These are phyloP conservation scores for Tetragonula clypearis DNA, from an alignment of 1,140 invertebrate genomes.

Conservation along the genomic window DNA sequence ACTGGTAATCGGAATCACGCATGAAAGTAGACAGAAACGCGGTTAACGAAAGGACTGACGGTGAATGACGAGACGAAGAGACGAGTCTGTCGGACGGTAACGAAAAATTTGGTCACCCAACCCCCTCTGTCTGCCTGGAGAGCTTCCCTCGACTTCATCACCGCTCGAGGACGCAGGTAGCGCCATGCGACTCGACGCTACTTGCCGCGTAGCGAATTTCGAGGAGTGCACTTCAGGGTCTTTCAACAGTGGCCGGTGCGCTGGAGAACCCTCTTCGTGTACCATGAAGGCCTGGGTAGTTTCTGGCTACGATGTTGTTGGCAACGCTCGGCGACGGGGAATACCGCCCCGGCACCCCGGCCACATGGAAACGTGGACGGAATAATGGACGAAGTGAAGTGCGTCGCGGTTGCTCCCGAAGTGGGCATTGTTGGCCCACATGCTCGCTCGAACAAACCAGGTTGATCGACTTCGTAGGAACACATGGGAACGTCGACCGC, in stretches of 20 bases:
- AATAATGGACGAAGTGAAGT: constrained; percentile 78
- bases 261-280: constrained; percentile 69
- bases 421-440: constrained; percentile 80
- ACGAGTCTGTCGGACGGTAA: constrained; percentile 1
- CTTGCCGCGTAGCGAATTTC: constrained; percentile 71
- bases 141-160: constrained; percentile 55
- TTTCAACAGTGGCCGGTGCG: constrained; percentile 64
- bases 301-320: constrained; percentile 58
- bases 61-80: not conserved
- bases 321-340: constrained; percentile 56
- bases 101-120: constrained; percentile 52
- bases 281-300: constrained; percentile 40
- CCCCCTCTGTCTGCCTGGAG: constrained; percentile 27
- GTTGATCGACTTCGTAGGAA: constrained; percentile 75
- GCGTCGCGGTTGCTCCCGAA: constrained; percentile 73
- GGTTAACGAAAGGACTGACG: not conserved
- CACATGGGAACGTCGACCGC: constrained; percentile 69
- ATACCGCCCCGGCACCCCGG: constrained; percentile 51
- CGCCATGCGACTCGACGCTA: constrained; percentile 65
- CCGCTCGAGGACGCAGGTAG: constrained; percentile 63
- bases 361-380: constrained; percentile 69
- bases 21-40: not conserved
- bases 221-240: constrained; percentile 68
- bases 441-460: constrained; percentile 75
- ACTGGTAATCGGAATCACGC: constrained; percentile 7